Percentiles rank a stretch among this genome's conserved stretches.
Conservation (phyloP, 2,888 invertebrate species). For the Drosophila vallismaia region DNA sequence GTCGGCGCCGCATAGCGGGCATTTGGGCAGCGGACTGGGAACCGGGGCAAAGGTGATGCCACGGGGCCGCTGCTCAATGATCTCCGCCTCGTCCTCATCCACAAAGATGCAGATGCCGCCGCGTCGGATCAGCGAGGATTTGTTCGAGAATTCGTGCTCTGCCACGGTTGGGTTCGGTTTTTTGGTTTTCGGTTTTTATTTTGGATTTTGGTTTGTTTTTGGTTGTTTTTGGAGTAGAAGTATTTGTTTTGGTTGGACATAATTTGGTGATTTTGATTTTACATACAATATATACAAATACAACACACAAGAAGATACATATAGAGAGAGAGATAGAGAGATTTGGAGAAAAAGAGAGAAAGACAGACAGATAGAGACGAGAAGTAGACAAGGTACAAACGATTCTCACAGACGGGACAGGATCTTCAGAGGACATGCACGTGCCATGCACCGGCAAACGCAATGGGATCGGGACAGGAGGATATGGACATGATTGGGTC, state of each 20-base stretch:
- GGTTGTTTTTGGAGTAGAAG: constrained; percentile 5
- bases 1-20: constrained; percentile 78
- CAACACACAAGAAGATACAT: constrained; percentile 45
- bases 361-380: constrained; percentile 38
- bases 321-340: constrained; percentile 39
- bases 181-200: constrained; percentile 31
- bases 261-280: constrained; percentile 65
- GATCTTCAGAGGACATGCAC: constrained; percentile 29
- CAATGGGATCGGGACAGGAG: constrained; percentile 23
- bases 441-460: constrained; percentile 64
- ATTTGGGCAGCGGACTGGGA: constrained; percentile 70
- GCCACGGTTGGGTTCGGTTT: constrained; percentile 28
- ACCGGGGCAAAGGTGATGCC: constrained; percentile 74
- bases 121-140: constrained; percentile 83
- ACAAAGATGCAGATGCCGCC: constrained; percentile 84
- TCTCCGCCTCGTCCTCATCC: constrained; percentile 83
- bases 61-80: constrained; percentile 78
- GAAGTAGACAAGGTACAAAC: constrained; percentile 30
- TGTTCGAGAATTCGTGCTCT: constrained; percentile 80
- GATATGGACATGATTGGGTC: constrained; percentile 3
- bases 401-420: constrained; percentile 14
- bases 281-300: constrained; percentile 57
- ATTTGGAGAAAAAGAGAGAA: constrained; percentile 40
- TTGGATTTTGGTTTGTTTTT: constrained; percentile 3
- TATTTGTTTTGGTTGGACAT: constrained; percentile 55